These are phyloP conservation scores for Phortica magna DNA, from an alignment of 2,888 invertebrate species.

Conservation along the genomic window DNA sequence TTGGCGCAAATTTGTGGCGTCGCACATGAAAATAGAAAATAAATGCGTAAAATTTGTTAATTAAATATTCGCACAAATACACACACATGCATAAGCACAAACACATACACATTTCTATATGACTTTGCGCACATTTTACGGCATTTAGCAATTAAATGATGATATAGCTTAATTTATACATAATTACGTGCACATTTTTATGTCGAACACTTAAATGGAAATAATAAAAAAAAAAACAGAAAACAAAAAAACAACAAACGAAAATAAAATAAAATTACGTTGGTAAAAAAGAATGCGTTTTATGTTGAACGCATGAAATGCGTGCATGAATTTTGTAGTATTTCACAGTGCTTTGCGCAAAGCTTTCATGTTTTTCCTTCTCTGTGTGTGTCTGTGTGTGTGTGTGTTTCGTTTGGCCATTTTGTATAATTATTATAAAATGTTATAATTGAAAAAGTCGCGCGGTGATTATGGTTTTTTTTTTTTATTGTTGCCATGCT, in stretches of 20 bases:
- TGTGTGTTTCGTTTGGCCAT: background rate
- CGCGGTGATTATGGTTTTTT: background rate
- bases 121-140: constrained; percentile 12
- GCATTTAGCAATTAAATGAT: constrained; percentile 67
- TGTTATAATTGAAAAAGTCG: constrained; percentile 29
- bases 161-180: constrained; percentile 66
- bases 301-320: background rate
- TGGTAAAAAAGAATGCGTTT: constrained; percentile 6
- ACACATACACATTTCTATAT: background rate
- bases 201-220: constrained; percentile 28
- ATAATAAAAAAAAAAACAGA: background rate
- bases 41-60: constrained; percentile 71
- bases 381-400: background rate
- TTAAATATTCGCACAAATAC: constrained; percentile 56
- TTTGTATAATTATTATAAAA: constrained; percentile 27
- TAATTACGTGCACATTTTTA: constrained; percentile 67
- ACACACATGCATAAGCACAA: background rate
- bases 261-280: background rate
- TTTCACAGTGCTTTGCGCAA: background rate
- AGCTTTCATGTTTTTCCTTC: background rate
- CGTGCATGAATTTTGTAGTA: constrained; percentile 2
- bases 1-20: background rate
- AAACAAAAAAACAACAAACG: background rate
- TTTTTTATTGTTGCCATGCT: background rate
- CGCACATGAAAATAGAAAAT: constrained; percentile 66